Evolutionary conservation across 2,113 vertebrate genomes (phyloP).

Genomic region (Sialia sialis): DNA sequence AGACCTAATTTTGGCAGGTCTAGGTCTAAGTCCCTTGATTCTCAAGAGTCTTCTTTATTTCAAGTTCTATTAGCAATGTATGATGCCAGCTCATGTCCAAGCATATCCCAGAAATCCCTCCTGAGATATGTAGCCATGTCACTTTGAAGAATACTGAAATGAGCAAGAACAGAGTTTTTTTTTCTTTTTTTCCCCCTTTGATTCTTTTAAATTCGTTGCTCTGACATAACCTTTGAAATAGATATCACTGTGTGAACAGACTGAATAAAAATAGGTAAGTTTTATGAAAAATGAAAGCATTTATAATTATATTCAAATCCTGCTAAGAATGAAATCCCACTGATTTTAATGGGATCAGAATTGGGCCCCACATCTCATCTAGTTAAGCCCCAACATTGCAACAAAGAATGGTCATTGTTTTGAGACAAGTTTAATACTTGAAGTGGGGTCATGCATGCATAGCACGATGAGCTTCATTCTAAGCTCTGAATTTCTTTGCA

Average conservation of each 20-base stretch:
- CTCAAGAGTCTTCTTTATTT: conserved; percentile 18
- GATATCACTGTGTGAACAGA: not conserved
- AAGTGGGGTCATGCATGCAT: conserved; percentile 27
- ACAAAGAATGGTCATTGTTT: conserved; percentile 40
- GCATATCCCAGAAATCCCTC: conserved; percentile 2
- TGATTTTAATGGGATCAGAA: conserved; percentile 37
- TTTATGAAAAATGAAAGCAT: conserved; percentile 35
- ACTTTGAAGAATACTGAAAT: conserved; percentile 42
- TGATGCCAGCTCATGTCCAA: not conserved
- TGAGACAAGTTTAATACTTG: conserved; percentile 37
- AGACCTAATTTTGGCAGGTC: conserved; percentile 19
- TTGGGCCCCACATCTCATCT: not conserved
- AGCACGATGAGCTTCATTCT: conserved; percentile 22
- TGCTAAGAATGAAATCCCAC: conserved; percentile 31
- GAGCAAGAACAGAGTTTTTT: not conserved
- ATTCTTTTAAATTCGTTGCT: not conserved
- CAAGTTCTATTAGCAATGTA: conserved; percentile 11
- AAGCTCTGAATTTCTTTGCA: conserved; percentile 26
- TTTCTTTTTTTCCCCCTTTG: not conserved
- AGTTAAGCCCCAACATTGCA: conserved; percentile 13
- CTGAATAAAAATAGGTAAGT: not conserved
- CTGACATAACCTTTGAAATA: conserved; percentile 17
- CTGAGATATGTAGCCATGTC: conserved; percentile 35
- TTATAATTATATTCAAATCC: conserved; percentile 57
- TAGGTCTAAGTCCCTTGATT: not conserved